phyloP scores from a whole-genome alignment of 2,888 invertebrate species.

The Lithophane socia region DNA sequence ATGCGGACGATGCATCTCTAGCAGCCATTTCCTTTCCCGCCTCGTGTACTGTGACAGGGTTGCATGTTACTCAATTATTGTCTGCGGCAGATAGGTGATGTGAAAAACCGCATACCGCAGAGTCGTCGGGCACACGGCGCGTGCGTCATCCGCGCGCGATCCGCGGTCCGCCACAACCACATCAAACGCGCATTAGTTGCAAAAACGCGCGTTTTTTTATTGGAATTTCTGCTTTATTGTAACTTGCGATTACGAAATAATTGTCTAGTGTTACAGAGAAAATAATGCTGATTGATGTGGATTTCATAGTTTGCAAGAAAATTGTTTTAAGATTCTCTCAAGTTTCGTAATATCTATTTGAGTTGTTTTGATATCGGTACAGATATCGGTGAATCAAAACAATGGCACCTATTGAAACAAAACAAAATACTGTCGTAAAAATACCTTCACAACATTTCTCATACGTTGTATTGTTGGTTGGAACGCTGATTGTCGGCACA shows the following conservation, averaged over 20 bases:
- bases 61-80: constrained; percentile 67
- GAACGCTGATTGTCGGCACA: constrained; percentile 45
- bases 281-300: constrained; percentile 25
- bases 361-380: neutral
- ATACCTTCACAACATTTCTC: neutral
- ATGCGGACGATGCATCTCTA: constrained; percentile 62
- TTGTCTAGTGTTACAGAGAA: constrained; percentile 35
- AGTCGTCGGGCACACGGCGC: constrained; percentile 70
- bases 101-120: constrained; percentile 83
- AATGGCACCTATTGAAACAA: neutral
- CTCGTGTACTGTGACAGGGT: constrained; percentile 64
- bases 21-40: constrained; percentile 74
- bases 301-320: constrained; percentile 28
- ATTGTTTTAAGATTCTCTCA: constrained; percentile 1
- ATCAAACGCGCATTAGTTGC: constrained; percentile 68
- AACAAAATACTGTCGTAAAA: constrained; percentile 19
- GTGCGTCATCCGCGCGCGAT: constrained; percentile 56
- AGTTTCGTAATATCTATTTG: neutral
- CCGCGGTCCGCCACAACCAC: constrained; percentile 60
- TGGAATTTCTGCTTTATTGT: constrained; percentile 41
- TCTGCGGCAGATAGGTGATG: constrained; percentile 75
- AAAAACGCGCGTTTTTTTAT: constrained; percentile 43
- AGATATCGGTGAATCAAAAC: neutral
- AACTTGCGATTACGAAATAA: constrained; percentile 47
- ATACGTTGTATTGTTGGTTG: constrained; percentile 35